These are phyloP conservation scores for Percopsis omiscomaycus DNA, from an alignment of 2,797 vertebrate genomes.

Conservation along the genomic window DNA sequence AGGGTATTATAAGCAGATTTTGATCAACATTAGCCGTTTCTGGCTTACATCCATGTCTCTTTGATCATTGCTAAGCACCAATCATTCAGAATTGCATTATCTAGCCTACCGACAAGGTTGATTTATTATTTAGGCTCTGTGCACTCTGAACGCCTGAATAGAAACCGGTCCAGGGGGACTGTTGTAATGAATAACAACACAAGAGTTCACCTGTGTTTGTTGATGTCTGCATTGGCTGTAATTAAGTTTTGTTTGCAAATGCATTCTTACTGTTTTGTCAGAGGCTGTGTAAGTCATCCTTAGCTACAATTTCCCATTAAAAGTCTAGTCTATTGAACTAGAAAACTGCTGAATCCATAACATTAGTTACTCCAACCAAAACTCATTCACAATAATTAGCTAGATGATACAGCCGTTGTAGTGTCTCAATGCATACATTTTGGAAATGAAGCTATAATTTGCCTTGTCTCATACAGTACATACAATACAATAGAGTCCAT, in stretches of 20 bases:
- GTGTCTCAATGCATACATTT: constrained; percentile 12
- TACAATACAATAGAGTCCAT: constrained; percentile 30
- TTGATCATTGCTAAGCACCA: constrained; percentile 50
- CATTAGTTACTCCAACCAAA: constrained; percentile 21
- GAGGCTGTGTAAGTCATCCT: constrained; percentile 8
- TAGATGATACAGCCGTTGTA: constrained; percentile 5
- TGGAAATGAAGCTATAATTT: constrained; percentile 1
- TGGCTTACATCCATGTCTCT: constrained; percentile 39
- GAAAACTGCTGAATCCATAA: background rate
- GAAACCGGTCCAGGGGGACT: constrained; percentile 5
- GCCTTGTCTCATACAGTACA: constrained; percentile 42
- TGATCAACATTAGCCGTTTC: constrained; percentile 43
- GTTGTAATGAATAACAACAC: constrained; percentile 13
- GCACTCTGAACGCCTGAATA: constrained; percentile 44
- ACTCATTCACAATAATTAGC: constrained; percentile 38
- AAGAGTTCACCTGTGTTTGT: background rate
- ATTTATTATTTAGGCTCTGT: constrained; percentile 23
- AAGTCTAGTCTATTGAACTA: no score
- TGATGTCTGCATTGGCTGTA: background rate
- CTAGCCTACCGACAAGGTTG: constrained; percentile 21
- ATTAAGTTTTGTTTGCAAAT: background rate
- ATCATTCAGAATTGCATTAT: constrained; percentile 40
- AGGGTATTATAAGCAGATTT: constrained; percentile 30
- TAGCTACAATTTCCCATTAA: constrained; percentile 40
- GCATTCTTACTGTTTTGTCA: background rate